Evolutionary conservation across 2,113 vertebrate species (phyloP), one percentile per base, ranked within the genome.

Genomic region (Myotis yumanensis): DNA sequence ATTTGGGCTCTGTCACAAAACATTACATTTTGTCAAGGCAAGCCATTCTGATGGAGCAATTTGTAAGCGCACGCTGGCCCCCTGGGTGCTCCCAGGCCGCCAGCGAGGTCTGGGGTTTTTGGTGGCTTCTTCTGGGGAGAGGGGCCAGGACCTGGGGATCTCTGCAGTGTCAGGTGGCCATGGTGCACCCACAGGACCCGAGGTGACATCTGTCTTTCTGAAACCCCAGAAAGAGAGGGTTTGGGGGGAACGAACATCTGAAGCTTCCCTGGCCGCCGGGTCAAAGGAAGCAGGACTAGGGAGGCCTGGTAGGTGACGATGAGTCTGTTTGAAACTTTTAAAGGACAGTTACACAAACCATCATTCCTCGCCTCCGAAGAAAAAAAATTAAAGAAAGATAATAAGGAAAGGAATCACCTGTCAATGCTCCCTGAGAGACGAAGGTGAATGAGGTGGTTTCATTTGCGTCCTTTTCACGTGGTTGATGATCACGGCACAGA

Each of bases 1-100:
- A 98, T 99, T 99, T 98, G 98, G 98, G 98, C 98, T 98, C 98
- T 99, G 99, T 99, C 99, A 99, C 99, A 99, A 99, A 98, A 99
- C 99, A 99, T 99, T 99, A 99, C 98, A 98, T 98, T 98, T 98
- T 98, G 98, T 99, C 98, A 98, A 98, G 97, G 98, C 98, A 97
- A 98, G 98, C 98, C 99, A 98, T 98, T 99, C 98, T 97, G 98
- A 97, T 95, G 98, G 92, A 98, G 98, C 99, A 98, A 99, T 99
- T 98, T 98, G 96, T 98, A 98, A 98, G 97, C 96, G 97, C 95
- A 97, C 86, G 94, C 98, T 68, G 72, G 97, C 97, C 98, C 96
- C 91, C 95, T n/a, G 1, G 7, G 64, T n/a, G 64, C 64, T 1
- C 14, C 30, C 2, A 5, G 64, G 64, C 64, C 14, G 30, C 64